Evolutionary conservation across 2,113 vertebrate genomes (phyloP).

Genomic region (Cnemophilus loriae): DNA sequence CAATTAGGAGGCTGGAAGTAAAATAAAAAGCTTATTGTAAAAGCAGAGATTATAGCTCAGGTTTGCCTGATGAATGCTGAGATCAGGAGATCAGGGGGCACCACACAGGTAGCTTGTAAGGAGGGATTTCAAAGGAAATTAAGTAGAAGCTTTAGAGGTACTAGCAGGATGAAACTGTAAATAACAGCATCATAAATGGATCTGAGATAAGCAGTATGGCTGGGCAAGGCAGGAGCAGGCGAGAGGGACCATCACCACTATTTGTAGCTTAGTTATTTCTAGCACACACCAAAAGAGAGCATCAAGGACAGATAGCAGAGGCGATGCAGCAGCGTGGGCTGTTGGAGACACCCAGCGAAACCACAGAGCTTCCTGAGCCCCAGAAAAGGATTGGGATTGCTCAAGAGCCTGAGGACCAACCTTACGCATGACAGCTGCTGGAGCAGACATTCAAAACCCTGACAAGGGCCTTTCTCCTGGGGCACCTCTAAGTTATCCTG

Average conservation of each 20-base stretch:
- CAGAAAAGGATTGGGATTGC: neutral
- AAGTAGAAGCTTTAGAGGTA: neutral
- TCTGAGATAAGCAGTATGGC: neutral
- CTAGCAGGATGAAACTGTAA: neutral
- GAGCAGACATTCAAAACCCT: neutral
- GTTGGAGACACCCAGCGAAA: fast-evolving
- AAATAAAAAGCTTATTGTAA: neutral
- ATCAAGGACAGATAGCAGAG: neutral
- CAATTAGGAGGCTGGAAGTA: neutral
- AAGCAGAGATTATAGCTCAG: neutral
- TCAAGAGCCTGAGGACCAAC: neutral
- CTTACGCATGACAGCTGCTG: neutral
- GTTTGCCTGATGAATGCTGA: neutral
- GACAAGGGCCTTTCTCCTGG: neutral
- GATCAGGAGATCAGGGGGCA: neutral
- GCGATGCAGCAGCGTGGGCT: fast-evolving
- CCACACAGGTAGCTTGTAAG: neutral
- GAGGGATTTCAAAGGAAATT: neutral
- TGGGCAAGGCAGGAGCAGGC: neutral
- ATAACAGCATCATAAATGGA: neutral
- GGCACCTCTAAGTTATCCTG: neutral
- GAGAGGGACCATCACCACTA: neutral
- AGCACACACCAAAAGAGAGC: neutral
- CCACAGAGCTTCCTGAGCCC: neutral
- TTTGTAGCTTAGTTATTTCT: neutral